These are phyloP conservation scores for Corythornis madagascariensis DNA, from an alignment of 2,113 vertebrate species.

Conservation along the genomic window DNA sequence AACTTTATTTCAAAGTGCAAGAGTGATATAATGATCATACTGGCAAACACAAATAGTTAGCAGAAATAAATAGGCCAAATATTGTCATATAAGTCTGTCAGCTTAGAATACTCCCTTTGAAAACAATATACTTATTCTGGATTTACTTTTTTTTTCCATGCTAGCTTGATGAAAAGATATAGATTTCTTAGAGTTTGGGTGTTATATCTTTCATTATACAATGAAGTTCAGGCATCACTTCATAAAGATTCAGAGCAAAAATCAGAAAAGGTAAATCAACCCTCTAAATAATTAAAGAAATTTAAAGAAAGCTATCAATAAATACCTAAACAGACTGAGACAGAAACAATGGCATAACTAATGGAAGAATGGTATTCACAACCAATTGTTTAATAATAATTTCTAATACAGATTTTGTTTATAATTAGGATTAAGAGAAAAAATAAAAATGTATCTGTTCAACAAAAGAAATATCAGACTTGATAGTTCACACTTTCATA, in stretches of 20 bases:
- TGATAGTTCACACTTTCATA: not conserved
- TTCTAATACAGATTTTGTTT: not conserved
- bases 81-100: not conserved
- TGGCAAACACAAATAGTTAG: not conserved
- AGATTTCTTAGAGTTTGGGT: not conserved
- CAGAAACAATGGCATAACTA: not conserved
- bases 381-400: not conserved
- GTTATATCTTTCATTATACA: not conserved
- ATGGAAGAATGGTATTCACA: not conserved
- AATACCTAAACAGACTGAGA: not conserved
- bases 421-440: not conserved
- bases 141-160: not conserved
- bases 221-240: not conserved
- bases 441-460: not conserved
- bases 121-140: not conserved
- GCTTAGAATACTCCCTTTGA: not conserved
- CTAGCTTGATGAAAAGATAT: not conserved
- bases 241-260: not conserved
- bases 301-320: not conserved
- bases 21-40: not conserved
- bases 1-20: not conserved
- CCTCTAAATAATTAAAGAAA: not conserved
- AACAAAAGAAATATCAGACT: not conserved
- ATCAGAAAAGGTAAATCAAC: not conserved
- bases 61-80: not conserved